A percentile compares a stretch with the other conserved stretches of the same genome.
Evolutionary conservation across 2,113 vertebrate genomes (phyloP).

Genomic region (Todiramphus saurophagus): DNA sequence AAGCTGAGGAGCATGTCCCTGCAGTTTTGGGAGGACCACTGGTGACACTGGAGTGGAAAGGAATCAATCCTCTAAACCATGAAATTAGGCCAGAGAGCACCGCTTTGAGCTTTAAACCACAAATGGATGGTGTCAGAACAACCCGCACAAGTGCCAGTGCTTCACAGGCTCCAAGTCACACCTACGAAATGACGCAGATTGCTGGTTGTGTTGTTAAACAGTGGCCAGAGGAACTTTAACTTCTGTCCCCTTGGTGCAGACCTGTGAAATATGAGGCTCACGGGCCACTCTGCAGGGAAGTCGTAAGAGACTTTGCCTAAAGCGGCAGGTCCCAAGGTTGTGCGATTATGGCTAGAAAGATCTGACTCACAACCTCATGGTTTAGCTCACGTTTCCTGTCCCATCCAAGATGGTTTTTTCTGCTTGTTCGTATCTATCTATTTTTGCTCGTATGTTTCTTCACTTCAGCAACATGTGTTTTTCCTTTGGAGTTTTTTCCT

Average conservation of each 20-base stretch:
- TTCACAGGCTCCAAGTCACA: neutral
- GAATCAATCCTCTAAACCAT: neutral
- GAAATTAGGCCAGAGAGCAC: neutral
- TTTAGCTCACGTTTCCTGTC: neutral
- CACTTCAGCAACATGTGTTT: neutral
- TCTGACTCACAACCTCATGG: neutral
- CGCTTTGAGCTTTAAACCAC: neutral
- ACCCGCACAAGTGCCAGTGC: neutral
- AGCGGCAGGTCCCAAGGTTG: neutral
- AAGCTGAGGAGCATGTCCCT: neutral
- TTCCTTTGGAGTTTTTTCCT: neutral
- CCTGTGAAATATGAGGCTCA: neutral
- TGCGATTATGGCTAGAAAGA: neutral
- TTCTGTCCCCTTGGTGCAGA: neutral
- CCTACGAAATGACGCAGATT: neutral
- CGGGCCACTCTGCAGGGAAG: neutral
- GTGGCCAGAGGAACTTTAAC: neutral
- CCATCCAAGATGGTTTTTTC: neutral
- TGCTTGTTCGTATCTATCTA: neutral
- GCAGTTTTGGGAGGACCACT: neutral
- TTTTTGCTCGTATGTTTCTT: neutral
- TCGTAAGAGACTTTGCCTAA: neutral
- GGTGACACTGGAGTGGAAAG: neutral
- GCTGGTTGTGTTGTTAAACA: neutral
- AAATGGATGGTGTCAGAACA: neutral